phyloP scores from a whole-genome alignment of 1,140 invertebrate species.

The Octopus sinensis region DNA sequence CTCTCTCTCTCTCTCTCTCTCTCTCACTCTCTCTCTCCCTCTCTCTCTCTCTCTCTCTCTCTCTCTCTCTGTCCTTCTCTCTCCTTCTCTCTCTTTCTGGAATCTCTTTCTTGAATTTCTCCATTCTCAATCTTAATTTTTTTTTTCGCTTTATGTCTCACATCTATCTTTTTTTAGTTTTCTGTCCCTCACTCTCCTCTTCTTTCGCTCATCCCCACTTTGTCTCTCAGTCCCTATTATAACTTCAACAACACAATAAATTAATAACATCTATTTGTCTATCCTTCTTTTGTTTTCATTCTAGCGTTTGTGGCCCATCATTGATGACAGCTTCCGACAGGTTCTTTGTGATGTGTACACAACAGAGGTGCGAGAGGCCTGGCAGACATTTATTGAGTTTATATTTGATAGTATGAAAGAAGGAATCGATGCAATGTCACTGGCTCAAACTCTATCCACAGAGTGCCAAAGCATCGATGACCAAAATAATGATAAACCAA shows the following conservation, averaged over 20 bases:
- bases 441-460: not conserved
- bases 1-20: not conserved
- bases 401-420: conserved; percentile 1
- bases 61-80: not conserved
- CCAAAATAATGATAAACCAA: too few species aligned
- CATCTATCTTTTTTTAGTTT: too few species aligned
- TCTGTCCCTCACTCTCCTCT: too few species aligned
- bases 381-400: not conserved
- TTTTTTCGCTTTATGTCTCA: not conserved
- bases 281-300: not conserved
- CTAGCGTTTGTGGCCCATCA: conserved; percentile 1
- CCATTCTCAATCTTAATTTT: not conserved
- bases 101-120: not conserved
- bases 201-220: too few species aligned
- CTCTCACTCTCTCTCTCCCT: conserved; percentile 4
- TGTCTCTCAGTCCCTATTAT: too few species aligned
- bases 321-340: not conserved
- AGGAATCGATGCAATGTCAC: not conserved
- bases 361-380: not conserved
- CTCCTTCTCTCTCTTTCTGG: not conserved
- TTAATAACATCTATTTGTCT: not conserved
- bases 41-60: not conserved
- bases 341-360: conserved; percentile 9
- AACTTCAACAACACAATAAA: too few species aligned
- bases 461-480: too few species aligned